These are phyloP conservation scores for Dasyprocta punctata DNA, from an alignment of 2,113 vertebrate species.

Conservation along the genomic window DNA sequence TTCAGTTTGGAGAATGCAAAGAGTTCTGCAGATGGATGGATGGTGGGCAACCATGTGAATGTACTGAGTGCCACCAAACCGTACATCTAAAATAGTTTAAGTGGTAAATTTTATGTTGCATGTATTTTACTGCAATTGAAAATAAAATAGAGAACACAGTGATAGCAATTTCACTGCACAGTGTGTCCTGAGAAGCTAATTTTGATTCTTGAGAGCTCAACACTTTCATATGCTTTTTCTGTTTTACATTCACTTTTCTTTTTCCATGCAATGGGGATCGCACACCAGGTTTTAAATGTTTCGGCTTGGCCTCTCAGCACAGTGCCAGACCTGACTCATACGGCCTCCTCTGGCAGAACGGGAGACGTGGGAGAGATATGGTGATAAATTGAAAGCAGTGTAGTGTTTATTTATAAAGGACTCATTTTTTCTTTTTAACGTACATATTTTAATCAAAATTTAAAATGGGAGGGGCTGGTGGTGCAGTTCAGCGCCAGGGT, in stretches of 20 bases:
- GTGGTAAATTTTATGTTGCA: not conserved
- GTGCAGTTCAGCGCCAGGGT: not conserved
- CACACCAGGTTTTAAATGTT: too few species aligned
- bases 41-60: fast-evolving
- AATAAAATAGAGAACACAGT: not conserved
- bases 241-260: not conserved
- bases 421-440: not conserved
- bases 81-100: not conserved
- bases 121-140: not conserved
- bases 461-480: not conserved
- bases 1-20: not conserved
- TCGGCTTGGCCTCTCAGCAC: not conserved
- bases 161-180: not conserved
- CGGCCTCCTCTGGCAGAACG: not conserved
- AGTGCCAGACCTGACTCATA: not conserved
- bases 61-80: not conserved
- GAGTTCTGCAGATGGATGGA: not conserved
- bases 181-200: not conserved
- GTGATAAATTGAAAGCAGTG: too few species aligned
- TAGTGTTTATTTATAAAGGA: not conserved
- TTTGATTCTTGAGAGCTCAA: not conserved
- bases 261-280: not conserved
- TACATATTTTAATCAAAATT: not conserved
- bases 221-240: not conserved
- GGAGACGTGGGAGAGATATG: not conserved